Base-by-base conservation (phyloP, 2,113 vertebrate species). In the Varanus salvator region DNA sequence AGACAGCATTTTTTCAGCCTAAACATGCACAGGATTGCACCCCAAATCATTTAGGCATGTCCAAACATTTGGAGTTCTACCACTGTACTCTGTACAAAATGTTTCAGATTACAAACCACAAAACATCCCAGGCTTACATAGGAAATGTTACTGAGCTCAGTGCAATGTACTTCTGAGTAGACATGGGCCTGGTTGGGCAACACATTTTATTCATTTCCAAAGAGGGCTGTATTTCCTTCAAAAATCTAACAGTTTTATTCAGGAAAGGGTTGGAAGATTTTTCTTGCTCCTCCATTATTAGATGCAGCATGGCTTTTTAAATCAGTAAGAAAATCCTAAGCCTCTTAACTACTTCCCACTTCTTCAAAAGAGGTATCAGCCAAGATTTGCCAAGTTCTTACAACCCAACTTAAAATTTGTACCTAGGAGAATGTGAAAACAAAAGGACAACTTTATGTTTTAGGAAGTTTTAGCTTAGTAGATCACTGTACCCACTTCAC, bases 371-470 rank as follows among this genome's bases (percentile, higher is more conserved):
- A 2, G 50, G 85, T 89, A 91, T 87, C 69, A 68, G 80, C n/a
- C 69, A 91, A 87, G 31, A 8, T 60, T 86, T 9, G 82, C 92
- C 87, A 89, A 50, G 9, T 72, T 82, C 87, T 71, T 89, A 86
- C 50, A 93, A 90, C 78, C 29, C 27, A 85, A 93, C 85, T 93
- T 9, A 1, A 72, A 1, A 85, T 34, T 69, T 4, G 1, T 17
- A 89, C 80, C 76, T 19, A 64, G 86, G 29, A 81, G 80, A 5
- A 9, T 5, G 31, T 80, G 77, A 88, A 86, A 86, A 81, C 69
- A 92, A 44, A 25, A 85, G 50, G 72, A 85, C 84, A 29, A 64
- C 29, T 2, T 90, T 88, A 9, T 48, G 38, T 84, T 74, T 81
- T 60, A 89, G 6, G 76, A 38, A 31, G n/a, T 19, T 17, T 83